A percentile compares a stretch with the other conserved stretches of the same genome.
These are phyloP conservation scores for Epinephelus awoara DNA, from an alignment of 2,797 vertebrate genomes.

Conservation along the genomic window DNA sequence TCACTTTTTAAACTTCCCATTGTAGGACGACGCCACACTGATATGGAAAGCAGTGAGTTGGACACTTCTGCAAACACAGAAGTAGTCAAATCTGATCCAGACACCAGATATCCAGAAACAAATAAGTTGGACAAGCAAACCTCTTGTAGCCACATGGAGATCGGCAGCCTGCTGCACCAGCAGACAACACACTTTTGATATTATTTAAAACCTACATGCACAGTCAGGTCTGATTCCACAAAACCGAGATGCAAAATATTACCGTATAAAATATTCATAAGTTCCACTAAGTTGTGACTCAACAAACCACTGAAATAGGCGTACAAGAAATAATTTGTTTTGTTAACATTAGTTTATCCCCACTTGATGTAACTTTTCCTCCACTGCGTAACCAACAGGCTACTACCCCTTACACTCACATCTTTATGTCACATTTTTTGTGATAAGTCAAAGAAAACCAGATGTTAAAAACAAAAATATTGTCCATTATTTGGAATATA, in stretches of 20 bases:
- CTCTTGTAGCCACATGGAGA: background rate
- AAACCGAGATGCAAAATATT: background rate
- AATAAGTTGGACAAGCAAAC: background rate
- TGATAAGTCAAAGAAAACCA: background rate
- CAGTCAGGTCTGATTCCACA: background rate
- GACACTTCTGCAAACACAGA: background rate
- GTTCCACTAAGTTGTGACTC: background rate
- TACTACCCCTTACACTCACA: background rate
- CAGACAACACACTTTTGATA: background rate
- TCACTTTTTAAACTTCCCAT: background rate
- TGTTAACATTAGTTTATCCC: background rate
- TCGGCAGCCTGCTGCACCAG: conserved; percentile 1
- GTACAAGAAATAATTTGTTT: background rate
- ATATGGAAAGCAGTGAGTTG: background rate
- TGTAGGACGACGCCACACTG: too few species aligned
- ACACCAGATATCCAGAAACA: background rate
- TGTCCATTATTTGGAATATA: background rate
- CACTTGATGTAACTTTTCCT: background rate
- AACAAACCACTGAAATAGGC: background rate
- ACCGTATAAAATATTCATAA: background rate
- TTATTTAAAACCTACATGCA: background rate
- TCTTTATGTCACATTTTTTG: background rate
- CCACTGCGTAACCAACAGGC: background rate
- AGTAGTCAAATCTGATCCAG: background rate
- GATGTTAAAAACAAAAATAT: background rate